These are phyloP conservation scores for Adineta ricciae DNA, from an alignment of 2,888 invertebrate genomes.

Conservation along the genomic window DNA sequence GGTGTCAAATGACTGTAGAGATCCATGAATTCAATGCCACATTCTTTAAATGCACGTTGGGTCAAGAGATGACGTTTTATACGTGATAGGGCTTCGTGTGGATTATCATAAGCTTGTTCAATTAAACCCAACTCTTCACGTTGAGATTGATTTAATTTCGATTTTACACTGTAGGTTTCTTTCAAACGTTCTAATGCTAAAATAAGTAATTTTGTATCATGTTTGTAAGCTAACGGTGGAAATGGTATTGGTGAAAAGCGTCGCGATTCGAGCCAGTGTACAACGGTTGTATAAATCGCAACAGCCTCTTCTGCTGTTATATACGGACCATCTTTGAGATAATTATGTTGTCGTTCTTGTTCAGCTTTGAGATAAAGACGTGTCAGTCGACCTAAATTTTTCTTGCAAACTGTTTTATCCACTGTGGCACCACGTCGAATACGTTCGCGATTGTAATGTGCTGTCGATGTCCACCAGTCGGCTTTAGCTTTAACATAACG, in stretches of 20 bases:
- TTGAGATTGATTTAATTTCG: conserved; percentile 92
- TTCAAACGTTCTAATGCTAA: conserved; percentile 87
- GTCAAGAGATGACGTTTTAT: conserved; percentile 97
- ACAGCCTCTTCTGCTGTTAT: conserved; percentile 99
- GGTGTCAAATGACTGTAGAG: conserved; percentile 95
- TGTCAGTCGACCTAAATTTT: conserved; percentile 94
- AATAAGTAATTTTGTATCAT: conserved; percentile 94
- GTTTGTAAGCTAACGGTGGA: conserved; percentile 96
- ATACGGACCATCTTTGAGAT: conserved; percentile 97
- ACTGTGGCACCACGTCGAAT: conserved; percentile 96
- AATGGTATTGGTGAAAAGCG: conserved; percentile 98
- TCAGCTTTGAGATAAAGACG: conserved; percentile 89
- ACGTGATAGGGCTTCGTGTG: conserved; percentile 93
- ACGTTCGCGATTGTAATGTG: conserved; percentile 95
- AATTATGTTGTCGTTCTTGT: conserved; percentile 97
- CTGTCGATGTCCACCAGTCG: conserved; percentile 99
- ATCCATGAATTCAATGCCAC: conserved; percentile 99
- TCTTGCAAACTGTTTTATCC: conserved; percentile 99
- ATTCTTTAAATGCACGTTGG: conserved; percentile 94
- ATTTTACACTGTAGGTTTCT: conserved; percentile 94
- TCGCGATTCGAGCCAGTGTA: conserved; percentile 96
- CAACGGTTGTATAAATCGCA: conserved; percentile 97
- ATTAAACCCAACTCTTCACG: conserved; percentile 94
- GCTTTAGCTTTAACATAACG: conserved; percentile 99
- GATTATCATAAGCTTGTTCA: conserved; percentile 99